Conservation (phyloP, 1,140 invertebrate genomes). For the Bombus pascuorum region DNA sequence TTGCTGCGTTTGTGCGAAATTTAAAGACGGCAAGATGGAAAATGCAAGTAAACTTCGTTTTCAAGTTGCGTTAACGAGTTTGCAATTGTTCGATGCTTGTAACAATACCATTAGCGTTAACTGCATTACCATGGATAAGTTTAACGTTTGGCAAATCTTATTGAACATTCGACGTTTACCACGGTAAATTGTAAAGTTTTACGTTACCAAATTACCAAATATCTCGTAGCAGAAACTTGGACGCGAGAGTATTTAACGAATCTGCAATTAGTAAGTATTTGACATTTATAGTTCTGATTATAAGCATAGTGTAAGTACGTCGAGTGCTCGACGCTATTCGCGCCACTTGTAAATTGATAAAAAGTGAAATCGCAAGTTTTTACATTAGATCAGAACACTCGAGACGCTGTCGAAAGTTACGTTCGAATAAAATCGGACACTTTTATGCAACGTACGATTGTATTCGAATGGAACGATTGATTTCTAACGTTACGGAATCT, state of each 20-base stretch:
- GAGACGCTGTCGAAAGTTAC: background rate
- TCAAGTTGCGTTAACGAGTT: too few relatives aligned
- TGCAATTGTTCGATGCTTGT: too few relatives aligned
- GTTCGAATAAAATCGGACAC: background rate
- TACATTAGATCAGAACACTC: background rate
- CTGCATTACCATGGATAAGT: background rate
- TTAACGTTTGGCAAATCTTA: fast-evolving
- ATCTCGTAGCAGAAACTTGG: background rate
- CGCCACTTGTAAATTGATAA: constrained; percentile 14
- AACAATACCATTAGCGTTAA: background rate
- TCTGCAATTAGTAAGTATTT: background rate
- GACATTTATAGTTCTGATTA: background rate
- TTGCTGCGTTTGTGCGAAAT: too few relatives aligned
- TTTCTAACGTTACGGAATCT: background rate
- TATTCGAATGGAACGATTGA: background rate
- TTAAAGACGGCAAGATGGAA: too few relatives aligned
- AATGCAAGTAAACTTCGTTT: too few relatives aligned
- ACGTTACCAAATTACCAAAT: too few relatives aligned
- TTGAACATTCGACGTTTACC: fast-evolving
- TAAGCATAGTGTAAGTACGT: background rate
- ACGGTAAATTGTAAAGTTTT: background rate
- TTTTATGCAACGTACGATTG: fast-evolving
- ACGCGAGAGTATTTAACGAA: background rate
- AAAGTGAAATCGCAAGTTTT: constrained; percentile 7
- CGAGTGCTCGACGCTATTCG: background rate